Base-by-base conservation (phyloP, 2,113 vertebrate species). In the Apistogramma diplotaenia region DNA sequence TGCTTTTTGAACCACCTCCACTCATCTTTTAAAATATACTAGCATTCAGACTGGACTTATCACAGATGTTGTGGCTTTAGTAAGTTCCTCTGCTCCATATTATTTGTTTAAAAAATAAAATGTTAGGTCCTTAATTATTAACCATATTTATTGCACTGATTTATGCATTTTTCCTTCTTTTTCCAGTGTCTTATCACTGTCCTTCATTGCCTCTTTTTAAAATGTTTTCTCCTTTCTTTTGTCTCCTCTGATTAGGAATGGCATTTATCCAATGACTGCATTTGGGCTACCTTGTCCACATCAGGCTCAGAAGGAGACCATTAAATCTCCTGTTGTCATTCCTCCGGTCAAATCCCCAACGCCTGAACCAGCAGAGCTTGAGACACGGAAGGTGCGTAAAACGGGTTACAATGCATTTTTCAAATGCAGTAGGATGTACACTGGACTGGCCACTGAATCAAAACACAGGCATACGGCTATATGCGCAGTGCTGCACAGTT, bases 211-310 rank as follows among this genome's bases (percentile, higher is more conserved):
- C 19, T 23, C 11, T 18, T 37, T 65, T 27, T 35, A 1, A 33
- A 4, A 37, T 72, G 18, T 76, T 49, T 74, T 62, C 31, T 49
- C 27, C 1, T 65, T 5, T 73, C 57, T 51, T 71, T 70, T 59
- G 3, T 83, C 46, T 72, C 25, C 31, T 25, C 12, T 33, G 4
- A 29, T 67, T 23, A 99, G 98, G 94, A 99, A 99, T n/a, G 98
- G 98, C 29, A 99, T 99, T 93, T 99, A 98, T 87, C 98, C 98
- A 1, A 94, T 99, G 82, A 99, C 97, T 0, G 97, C 97, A 1
- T 99, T 99, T 21, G 97, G 97, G 35, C 91, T 99, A 81, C 96
- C 97, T 0, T 95, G 95, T 15, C 96, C 96, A 53, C 98, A 99
- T 91, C 97, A 98, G 89, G 96, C 96, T 11, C 97, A 97, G 84